Percentiles rank a stretch among this genome's conserved stretches.
Conservation (phyloP, 2,888 invertebrate species). For the Drosophila infuscata region DNA sequence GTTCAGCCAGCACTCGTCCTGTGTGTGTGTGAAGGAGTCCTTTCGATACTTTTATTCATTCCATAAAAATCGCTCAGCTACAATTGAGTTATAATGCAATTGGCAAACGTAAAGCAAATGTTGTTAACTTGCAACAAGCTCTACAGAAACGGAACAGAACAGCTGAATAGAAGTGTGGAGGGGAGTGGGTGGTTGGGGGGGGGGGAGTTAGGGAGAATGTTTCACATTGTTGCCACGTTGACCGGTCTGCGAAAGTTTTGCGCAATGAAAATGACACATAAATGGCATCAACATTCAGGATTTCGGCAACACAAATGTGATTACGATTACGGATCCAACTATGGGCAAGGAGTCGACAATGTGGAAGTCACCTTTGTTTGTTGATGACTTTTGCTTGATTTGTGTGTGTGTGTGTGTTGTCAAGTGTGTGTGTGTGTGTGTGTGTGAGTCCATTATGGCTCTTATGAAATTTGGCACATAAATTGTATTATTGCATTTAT, state of each 20-base stretch:
- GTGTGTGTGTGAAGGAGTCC: constrained; percentile 27
- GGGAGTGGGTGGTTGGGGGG: background rate
- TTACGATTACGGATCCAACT: constrained; percentile 64
- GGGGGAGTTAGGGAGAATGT: constrained; percentile 10
- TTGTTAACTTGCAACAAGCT: constrained; percentile 66
- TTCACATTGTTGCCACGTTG: constrained; percentile 68
- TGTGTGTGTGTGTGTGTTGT: constrained; percentile 31
- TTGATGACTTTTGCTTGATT: constrained; percentile 62
- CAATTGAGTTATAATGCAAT: constrained; percentile 82
- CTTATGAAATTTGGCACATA: constrained; percentile 77
- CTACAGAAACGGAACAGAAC: constrained; percentile 6
- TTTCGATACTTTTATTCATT: constrained; percentile 47
- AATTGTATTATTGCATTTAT: constrained; percentile 81
- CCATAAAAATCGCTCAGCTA: constrained; percentile 74
- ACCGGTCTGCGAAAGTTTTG: constrained; percentile 54
- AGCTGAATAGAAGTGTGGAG: background rate
- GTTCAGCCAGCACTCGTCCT: constrained; percentile 24
- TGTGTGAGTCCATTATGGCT: constrained; percentile 68
- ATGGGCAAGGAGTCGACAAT: constrained; percentile 6
- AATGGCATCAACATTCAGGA: constrained; percentile 67
- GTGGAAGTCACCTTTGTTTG: constrained; percentile 76
- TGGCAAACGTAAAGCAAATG: constrained; percentile 79
- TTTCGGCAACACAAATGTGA: constrained; percentile 68
- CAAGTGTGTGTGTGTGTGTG: constrained; percentile 38
- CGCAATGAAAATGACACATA: constrained; percentile 74